Conservation (phyloP, 2,888 invertebrate species). For the Peribatodes rhomboidaria region DNA sequence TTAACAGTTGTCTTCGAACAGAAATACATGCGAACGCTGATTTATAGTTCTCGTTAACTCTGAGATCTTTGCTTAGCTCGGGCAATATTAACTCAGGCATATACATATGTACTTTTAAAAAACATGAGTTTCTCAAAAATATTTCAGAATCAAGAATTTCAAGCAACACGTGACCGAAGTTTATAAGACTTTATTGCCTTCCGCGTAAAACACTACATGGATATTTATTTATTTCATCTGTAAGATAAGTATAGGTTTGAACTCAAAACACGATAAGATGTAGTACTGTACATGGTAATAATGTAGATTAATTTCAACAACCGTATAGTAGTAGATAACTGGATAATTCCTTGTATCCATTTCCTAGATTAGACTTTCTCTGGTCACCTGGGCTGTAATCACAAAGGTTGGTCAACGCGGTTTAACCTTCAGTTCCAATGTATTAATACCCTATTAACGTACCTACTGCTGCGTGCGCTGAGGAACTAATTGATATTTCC, state of each 20-base stretch:
- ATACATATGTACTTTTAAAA: too few species aligned
- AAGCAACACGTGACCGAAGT: neutral
- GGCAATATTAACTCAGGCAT: too few species aligned
- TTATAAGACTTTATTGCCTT: neutral
- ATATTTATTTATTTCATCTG: neutral
- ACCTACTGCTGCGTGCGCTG: slow-evolving; percentile 3
- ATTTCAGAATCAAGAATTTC: neutral
- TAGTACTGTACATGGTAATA: neutral
- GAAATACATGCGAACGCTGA: too few species aligned
- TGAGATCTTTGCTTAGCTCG: too few species aligned
- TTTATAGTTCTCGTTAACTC: too few species aligned
- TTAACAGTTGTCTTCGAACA: too few species aligned
- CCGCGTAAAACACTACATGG: neutral
- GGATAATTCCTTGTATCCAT: neutral
- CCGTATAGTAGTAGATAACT: neutral
- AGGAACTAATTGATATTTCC: slow-evolving; percentile 53
- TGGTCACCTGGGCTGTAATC: neutral
- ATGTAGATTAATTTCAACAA: neutral
- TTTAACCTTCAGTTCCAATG: slow-evolving; percentile 15
- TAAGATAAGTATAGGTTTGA: neutral
- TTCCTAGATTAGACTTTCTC: slow-evolving; percentile 1
- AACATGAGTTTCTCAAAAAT: too few species aligned
- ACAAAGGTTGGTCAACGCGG: neutral
- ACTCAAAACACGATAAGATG: neutral
- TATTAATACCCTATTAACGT: slow-evolving; percentile 34